A percentile compares a stretch with the other conserved stretches of the same genome.
Conservation (phyloP, 2,113 vertebrate genomes). For the Polypterus bichir region DNA sequence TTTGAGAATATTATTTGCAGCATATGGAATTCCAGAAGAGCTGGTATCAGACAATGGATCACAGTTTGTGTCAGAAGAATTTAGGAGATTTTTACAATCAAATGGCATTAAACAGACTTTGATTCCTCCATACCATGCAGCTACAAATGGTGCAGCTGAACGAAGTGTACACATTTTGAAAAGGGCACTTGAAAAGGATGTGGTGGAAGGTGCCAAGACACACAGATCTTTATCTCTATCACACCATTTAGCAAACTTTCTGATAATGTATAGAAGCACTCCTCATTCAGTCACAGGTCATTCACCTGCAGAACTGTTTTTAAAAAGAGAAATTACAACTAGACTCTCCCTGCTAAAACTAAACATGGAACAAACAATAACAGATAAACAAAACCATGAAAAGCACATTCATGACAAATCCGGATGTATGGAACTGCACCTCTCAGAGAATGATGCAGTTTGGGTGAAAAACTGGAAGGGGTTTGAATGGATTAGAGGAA, state of each 20-base stretch:
- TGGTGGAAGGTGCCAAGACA: not conserved
- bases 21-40: too few relatives aligned
- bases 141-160: not conserved
- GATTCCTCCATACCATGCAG: not conserved
- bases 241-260: not conserved
- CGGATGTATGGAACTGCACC: too few relatives aligned
- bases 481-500: too few relatives aligned
- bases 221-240: not conserved
- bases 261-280: not conserved
- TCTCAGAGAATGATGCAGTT: too few relatives aligned
- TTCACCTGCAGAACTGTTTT: too few relatives aligned
- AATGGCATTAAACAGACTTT: not conserved
- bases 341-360: too few relatives aligned
- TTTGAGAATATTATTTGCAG: too few relatives aligned
- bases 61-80: conserved; percentile 1
- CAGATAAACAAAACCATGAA: too few relatives aligned
- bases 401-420: too few relatives aligned
- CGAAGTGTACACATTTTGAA: not conserved
- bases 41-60: conserved; percentile 1
- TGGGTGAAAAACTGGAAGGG: too few relatives aligned
- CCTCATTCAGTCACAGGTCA: too few relatives aligned
- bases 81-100: not conserved
- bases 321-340: not conserved
- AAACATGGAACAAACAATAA: too few relatives aligned
- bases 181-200: not conserved